These are phyloP conservation scores for Rallus limicola DNA, from an alignment of 2,113 vertebrate genomes.

Conservation along the genomic window DNA sequence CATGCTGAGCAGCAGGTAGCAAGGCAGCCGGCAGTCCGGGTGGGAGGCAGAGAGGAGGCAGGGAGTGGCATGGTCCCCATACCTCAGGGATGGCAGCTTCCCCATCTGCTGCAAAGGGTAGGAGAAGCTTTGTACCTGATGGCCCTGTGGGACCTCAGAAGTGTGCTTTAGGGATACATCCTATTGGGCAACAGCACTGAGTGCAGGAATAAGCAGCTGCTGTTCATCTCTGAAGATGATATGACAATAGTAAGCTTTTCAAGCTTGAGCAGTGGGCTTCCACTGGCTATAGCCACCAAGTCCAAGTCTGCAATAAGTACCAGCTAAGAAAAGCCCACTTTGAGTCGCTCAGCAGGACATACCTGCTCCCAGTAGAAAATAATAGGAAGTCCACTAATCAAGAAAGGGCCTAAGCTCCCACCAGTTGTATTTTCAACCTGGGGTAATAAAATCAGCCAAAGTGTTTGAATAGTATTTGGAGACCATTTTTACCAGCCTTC, in stretches of 20 bases:
- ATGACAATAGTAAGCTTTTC: background rate
- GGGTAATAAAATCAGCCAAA: background rate
- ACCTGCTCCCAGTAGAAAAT: accelerated
- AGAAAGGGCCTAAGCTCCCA: background rate
- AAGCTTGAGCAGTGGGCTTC: background rate
- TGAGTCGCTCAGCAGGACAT: background rate
- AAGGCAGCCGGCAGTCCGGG: background rate
- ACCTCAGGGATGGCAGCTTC: background rate
- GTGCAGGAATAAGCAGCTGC: background rate
- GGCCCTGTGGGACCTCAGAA: background rate
- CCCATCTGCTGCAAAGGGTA: background rate
- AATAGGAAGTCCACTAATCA: background rate
- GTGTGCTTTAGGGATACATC: background rate
- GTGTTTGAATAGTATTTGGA: background rate
- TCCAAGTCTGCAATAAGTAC: background rate
- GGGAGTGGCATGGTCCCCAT: background rate
- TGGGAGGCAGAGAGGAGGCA: background rate
- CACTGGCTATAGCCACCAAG: accelerated
- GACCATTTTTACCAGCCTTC: background rate
- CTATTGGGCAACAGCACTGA: background rate
- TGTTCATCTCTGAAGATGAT: background rate
- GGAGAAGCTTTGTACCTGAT: background rate
- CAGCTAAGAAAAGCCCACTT: background rate
- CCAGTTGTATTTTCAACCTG: background rate
- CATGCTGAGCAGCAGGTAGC: background rate